Evolutionary conservation across 1,140 invertebrate genomes (phyloP).

Genomic region (Temnothorax nylanderi): DNA sequence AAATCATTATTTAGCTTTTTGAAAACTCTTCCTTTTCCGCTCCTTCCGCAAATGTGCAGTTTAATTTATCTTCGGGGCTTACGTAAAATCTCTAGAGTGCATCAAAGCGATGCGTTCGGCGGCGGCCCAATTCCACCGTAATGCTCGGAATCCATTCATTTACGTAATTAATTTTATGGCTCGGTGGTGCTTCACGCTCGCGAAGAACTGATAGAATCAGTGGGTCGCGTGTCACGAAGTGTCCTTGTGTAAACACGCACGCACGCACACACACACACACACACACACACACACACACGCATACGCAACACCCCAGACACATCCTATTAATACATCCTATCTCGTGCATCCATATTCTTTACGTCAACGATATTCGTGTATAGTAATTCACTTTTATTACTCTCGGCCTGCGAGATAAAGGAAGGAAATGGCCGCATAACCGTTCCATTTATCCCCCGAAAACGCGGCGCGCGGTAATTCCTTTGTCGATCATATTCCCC

Average conservation of each 20-base stretch:
- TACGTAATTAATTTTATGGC: conserved; percentile 35
- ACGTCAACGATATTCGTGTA: background rate
- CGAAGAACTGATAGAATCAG: conserved; percentile 27
- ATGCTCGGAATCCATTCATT: background rate
- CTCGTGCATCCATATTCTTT: background rate
- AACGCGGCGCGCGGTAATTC: background rate
- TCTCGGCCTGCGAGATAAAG: background rate
- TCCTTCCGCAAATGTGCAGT: background rate
- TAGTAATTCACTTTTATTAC: conserved; percentile 3
- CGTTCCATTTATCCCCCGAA: too few relatives aligned
- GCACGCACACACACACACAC: background rate
- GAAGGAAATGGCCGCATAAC: background rate
- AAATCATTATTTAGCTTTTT: background rate
- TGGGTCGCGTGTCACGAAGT: conserved; percentile 15
- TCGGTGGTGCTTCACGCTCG: background rate
- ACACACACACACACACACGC: background rate
- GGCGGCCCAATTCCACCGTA: background rate
- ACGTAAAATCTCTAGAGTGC: background rate
- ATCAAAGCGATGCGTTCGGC: background rate
- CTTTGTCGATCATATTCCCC: too few relatives aligned
- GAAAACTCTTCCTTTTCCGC: background rate
- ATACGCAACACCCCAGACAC: background rate
- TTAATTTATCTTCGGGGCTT: background rate
- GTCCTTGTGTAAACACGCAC: background rate
- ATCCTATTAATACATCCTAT: conserved; percentile 21